A percentile compares a stretch with the other conserved stretches of the same genome.
phyloP scores from a whole-genome alignment of 2,888 invertebrate species.

The Schrankia costaestrigalis region DNA sequence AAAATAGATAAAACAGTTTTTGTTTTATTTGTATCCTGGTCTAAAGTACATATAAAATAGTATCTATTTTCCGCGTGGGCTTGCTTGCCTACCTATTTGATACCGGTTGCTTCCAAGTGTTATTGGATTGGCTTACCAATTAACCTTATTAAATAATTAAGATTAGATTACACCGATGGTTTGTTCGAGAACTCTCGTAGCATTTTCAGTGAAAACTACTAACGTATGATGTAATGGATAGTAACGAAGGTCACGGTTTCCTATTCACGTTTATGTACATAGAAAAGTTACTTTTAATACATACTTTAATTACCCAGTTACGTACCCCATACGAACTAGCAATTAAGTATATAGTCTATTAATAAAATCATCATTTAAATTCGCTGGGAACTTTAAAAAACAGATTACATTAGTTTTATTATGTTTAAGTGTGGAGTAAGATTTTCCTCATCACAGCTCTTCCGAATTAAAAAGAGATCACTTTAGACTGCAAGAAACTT shows the following conservation, averaged over 20 bases:
- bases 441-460: no score
- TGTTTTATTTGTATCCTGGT: constrained; percentile 21
- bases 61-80: constrained; percentile 18
- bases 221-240: constrained; percentile 2
- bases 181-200: constrained; percentile 21
- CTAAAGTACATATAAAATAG: constrained; percentile 22
- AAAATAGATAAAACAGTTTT: constrained; percentile 7
- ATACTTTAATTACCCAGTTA: no score
- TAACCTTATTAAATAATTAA: constrained; percentile 38
- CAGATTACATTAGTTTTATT: no score
- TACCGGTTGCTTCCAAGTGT: constrained; percentile 25
- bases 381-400: no score
- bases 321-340: no score
- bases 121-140: constrained; percentile 35
- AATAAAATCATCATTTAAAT: no score
- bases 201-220: constrained; percentile 14
- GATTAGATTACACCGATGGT: constrained; percentile 31
- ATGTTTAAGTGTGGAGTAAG: no score
- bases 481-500: no score
- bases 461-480: no score
- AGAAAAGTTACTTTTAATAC: no score
- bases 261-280: no score
- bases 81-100: constrained; percentile 22
- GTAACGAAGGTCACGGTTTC: constrained; percentile 7
- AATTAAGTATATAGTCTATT: no score